These are phyloP conservation scores for Cisticola juncidis DNA, from an alignment of 2,113 vertebrate species.

Conservation along the genomic window DNA sequence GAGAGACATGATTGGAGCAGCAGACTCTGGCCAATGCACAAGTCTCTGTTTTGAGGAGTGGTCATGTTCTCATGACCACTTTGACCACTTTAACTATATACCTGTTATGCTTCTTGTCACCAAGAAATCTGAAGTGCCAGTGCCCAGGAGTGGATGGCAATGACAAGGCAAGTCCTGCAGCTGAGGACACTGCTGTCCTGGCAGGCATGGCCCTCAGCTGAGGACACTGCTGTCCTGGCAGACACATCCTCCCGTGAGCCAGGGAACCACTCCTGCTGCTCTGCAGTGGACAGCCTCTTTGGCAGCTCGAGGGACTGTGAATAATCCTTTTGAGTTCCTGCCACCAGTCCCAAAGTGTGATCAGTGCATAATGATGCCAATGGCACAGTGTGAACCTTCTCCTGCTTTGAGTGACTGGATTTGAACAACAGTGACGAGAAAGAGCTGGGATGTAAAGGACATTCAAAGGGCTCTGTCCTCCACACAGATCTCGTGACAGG, in stretches of 20 bases:
- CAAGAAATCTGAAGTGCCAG: not conserved
- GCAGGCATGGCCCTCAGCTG: not conserved
- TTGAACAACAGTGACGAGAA: slow-evolving; percentile 2
- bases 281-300: not conserved
- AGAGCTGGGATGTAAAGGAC: not conserved
- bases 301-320: slow-evolving; percentile 13
- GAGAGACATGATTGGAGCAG: fast-evolving
- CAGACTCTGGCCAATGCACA: not conserved
- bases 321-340: slow-evolving; percentile 51
- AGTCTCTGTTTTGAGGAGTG: not conserved
- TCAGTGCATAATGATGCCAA: not conserved
- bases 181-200: not conserved
- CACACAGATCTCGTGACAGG: not conserved
- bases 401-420: not conserved
- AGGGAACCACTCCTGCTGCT: not conserved
- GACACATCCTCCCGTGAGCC: fast-evolving
- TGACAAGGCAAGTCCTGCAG: not conserved
- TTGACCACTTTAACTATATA: not conserved
- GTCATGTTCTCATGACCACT: not conserved
- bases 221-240: not conserved
- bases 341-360: not conserved
- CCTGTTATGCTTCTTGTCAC: not conserved
- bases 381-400: not conserved
- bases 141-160: not conserved
- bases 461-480: not conserved